Evolutionary conservation across 2,797 vertebrate genomes (phyloP).

Genomic region (Notolepis coatsorum): DNA sequence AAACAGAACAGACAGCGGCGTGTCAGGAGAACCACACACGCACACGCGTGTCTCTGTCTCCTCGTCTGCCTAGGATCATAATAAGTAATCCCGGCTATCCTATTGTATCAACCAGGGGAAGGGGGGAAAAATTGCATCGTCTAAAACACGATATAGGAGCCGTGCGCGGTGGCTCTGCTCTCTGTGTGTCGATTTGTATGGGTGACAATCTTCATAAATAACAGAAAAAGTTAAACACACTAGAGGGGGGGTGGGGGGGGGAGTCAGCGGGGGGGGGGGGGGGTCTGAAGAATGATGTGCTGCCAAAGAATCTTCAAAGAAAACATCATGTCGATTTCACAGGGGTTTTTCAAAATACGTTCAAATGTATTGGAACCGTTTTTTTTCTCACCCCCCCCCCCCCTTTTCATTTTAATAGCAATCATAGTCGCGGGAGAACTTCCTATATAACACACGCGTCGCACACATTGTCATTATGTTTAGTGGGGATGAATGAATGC

Average conservation of each 20-base stretch:
- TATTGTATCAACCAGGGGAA: conserved; percentile 82
- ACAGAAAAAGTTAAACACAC: conserved; percentile 43
- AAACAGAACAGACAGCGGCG: conserved; percentile 81
- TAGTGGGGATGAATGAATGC: conserved; percentile 13
- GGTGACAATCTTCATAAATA: conserved; percentile 40
- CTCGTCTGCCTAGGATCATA: conserved; percentile 78
- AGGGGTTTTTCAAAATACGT: conserved; percentile 24
- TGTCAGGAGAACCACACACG: conserved; percentile 74
- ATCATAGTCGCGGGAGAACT: not conserved
- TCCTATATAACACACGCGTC: conserved; percentile 16
- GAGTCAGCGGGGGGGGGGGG: too few species aligned
- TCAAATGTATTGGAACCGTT: conserved; percentile 2
- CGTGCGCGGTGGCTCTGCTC: too few species aligned
- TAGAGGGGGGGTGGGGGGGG: too few species aligned
- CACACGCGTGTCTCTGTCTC: too few species aligned
- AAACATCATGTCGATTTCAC: conserved; percentile 36
- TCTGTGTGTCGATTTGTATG: conserved; percentile 26
- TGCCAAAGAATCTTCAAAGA: conserved; percentile 47
- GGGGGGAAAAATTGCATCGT: conserved; percentile 79
- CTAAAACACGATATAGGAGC: conserved; percentile 63
- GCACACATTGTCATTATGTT: conserved; percentile 30
- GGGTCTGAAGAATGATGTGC: conserved; percentile 46
- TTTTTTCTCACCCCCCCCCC: conserved; percentile 7
- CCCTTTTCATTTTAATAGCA: conserved; percentile 13
- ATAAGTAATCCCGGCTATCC: conserved; percentile 79